phyloP scores from a whole-genome alignment of 2,797 vertebrate species.

The Mionectes olivaceus region DNA sequence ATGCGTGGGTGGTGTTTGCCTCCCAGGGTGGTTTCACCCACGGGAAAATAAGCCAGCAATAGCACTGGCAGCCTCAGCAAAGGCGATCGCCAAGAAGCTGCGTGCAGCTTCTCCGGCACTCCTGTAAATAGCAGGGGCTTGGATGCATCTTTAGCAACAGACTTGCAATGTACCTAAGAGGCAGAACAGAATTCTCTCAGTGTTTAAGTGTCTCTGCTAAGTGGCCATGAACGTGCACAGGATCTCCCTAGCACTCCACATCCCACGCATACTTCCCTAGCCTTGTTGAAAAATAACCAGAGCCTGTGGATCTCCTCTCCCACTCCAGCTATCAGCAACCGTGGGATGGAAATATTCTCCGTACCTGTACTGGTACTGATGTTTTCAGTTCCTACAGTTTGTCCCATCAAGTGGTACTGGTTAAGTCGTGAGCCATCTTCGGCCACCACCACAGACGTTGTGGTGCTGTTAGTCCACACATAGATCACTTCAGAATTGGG shows the following conservation, averaged over 20 bases:
- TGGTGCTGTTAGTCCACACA: slow-evolving; percentile 90
- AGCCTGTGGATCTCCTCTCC: not conserved
- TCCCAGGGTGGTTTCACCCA: not conserved
- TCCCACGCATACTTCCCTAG: not conserved
- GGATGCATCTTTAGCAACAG: not conserved
- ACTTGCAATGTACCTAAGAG: not conserved
- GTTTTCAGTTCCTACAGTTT: slow-evolving; percentile 92
- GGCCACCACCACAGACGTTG: slow-evolving; percentile 93
- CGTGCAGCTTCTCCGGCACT: not conserved
- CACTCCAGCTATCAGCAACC: not conserved
- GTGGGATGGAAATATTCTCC: not conserved
- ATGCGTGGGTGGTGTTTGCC: slow-evolving; percentile 29
- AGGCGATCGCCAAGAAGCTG: not conserved
- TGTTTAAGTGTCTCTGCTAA: not conserved
- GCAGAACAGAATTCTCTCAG: not conserved
- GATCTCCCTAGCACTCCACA: not conserved
- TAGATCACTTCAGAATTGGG: slow-evolving; percentile 96
- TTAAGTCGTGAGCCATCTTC: slow-evolving; percentile 97
- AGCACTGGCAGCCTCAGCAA: not conserved
- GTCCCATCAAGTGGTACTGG: slow-evolving; percentile 95
- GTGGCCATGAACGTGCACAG: not conserved
- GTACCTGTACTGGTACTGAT: slow-evolving; percentile 95
- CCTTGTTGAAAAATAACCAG: not conserved
- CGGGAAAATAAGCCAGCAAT: not conserved
- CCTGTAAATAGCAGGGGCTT: not conserved